phyloP scores from a whole-genome alignment of 2,797 vertebrate genomes.

The Sebastes matsubarae region DNA sequence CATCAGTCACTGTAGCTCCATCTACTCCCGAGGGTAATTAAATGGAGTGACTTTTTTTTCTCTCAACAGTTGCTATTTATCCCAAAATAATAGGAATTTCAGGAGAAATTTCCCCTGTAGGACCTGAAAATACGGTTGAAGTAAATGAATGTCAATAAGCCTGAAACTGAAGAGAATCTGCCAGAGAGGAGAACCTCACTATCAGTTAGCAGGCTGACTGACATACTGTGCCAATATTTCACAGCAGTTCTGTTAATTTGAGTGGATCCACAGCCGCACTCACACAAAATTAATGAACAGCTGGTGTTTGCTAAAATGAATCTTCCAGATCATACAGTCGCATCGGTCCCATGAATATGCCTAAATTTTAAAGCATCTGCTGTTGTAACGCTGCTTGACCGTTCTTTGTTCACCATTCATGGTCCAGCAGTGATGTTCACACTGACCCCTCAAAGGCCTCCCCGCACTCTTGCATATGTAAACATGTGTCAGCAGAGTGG shows the following conservation, averaged over 20 bases:
- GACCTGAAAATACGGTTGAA: conserved; percentile 25
- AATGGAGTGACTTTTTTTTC: conserved; percentile 42
- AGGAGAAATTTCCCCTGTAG: conserved; percentile 16
- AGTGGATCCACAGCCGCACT: conserved; percentile 23
- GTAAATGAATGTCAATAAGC: conserved; percentile 28
- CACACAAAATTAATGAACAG: conserved; percentile 52
- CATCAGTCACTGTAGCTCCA: conserved; percentile 43
- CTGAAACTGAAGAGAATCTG: conserved; percentile 12
- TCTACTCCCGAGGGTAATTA: conserved; percentile 58
- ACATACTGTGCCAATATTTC: conserved; percentile 38
- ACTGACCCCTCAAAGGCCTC: not conserved
- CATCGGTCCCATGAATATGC: not conserved
- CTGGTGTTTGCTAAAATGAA: conserved; percentile 45
- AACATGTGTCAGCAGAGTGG: not conserved
- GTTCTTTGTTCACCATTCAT: not conserved
- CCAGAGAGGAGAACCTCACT: conserved; percentile 3
- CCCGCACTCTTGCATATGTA: not conserved
- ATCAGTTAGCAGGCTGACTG: conserved; percentile 25
- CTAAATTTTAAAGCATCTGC: conserved; percentile 32
- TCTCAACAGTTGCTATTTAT: conserved; percentile 40
- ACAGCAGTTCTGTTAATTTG: conserved; percentile 34
- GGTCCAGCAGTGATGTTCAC: not conserved
- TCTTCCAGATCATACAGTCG: conserved; percentile 37
- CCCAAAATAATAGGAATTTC: conserved; percentile 35
- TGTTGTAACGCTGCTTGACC: conserved; percentile 2